A percentile compares a stretch with the other conserved stretches of the same genome.
phyloP scores from a whole-genome alignment of 2,888 invertebrate genomes.

The Drosophila engyochracea region DNA sequence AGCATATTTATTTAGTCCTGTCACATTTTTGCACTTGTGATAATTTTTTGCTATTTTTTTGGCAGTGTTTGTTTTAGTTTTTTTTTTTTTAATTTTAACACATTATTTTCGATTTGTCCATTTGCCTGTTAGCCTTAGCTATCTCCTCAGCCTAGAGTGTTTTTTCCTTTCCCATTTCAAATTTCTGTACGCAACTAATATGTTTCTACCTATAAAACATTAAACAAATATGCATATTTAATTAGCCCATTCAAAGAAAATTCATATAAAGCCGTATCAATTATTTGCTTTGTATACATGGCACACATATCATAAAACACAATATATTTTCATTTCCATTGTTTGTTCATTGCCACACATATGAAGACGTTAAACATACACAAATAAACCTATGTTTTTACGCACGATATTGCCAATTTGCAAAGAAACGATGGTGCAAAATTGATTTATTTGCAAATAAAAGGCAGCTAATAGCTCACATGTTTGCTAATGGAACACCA shows the following conservation, averaged over 20 bases:
- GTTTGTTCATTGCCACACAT: not conserved
- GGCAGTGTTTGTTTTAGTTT: not conserved
- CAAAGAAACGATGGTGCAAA: not conserved
- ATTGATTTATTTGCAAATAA: constrained; percentile 15
- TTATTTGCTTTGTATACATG: not conserved
- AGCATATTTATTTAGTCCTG: not conserved
- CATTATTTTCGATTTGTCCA: not conserved
- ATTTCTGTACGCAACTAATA: not conserved
- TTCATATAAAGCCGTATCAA: too few species aligned
- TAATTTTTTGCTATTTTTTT: too few species aligned
- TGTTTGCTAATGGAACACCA: constrained; percentile 30
- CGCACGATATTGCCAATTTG: not conserved
- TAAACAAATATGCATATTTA: not conserved
- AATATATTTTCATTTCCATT: not conserved
- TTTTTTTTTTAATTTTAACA: not conserved
- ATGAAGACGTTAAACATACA: not conserved
- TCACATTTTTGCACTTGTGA: not conserved
- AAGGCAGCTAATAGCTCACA: constrained; percentile 13
- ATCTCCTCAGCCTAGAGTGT: not conserved
- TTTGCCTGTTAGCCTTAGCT: not conserved
- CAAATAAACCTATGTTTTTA: not conserved
- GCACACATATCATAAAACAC: not conserved
- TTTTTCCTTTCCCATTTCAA: not conserved
- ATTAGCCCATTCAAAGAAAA: not conserved
- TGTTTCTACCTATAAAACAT: not conserved